Evolutionary conservation across 2,113 vertebrate species (phyloP), one percentile per base, ranked within the genome.

Genomic region (Microcebus murinus): DNA sequence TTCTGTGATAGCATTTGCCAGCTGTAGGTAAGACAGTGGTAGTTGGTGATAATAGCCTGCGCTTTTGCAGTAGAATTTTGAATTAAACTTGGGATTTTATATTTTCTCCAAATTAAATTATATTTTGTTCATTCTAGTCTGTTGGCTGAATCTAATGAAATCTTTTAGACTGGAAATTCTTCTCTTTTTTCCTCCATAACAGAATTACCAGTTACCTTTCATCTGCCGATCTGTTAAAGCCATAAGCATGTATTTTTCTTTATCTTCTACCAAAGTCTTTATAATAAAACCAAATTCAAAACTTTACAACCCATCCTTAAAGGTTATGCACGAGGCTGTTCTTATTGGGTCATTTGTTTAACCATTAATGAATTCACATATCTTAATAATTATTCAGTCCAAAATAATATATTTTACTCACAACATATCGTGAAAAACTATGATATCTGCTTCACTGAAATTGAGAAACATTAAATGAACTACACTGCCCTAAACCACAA

Each of bases 281-380:
- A 74, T 20, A 92, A 39, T 31, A 79, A 90, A 86, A 77, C 6
- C 34, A 80, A 76, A 68, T 87, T 57, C 42, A 94, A 25, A 87
- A 48, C 14, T 20, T 94, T 80, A 3, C 20, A 50, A 63, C 31
- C 15, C 74, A 15, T 11, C 2, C 11, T 23, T 63, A 39, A 91
- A 91, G 31, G n/a, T 50, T 20, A 79, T 90, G 29, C 34, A 36
- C 1, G 13, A 59, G 21, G 45, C 27, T 67, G 1, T 91, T 91
- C 34, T 94, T 95, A 14, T 82, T 50, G 21, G 34, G 18, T 92
- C 29, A 63, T 89, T 71, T 95, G 36, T 92, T 90, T 77, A 81
- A 63, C 11, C 23, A 65, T 20, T 50, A 36, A 1, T 93, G 63
- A 94, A 87, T 61, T 94, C 15, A 63, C 8, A 88, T 88, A 74